Base-by-base conservation (phyloP, 2,888 invertebrate genomes). In the Drosophila anomelani region DNA sequence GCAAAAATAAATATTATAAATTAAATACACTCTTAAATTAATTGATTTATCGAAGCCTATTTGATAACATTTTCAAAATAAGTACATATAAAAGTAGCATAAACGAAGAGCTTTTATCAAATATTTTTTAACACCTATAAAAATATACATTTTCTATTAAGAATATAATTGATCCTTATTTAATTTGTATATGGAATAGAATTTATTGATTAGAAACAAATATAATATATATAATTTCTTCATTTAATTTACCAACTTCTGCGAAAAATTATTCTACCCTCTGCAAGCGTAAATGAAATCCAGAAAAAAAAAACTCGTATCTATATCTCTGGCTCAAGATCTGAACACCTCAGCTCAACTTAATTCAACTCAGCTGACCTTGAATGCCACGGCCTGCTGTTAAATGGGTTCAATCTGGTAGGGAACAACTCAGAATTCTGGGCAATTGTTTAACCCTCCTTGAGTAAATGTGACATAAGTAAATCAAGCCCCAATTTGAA, bases 341-440 rank as follows among this genome's bases (percentile, higher is more conserved):
- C 88, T 75, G 53, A 89, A 89, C 89, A 88, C 84, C 84, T 86
- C 68, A 41, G 20, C 67, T 70, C 58, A 32, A 44, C 66, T 66
- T 67, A 66, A 67, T 55, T 67, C 55, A 67, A 70, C 79, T 81
- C 66, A 57, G 54, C 77, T 77, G 84, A 85, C 84, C 84, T 85
- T 85, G 84, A 85, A 77, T 81, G 76, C 75, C 76, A 71, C 73
- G 76, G 76, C 73, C 70, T 80, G 69, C 61, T 78, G 71, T 39
- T 72, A 87, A 85, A 85, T 85, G 89, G 82, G 84, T 85, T 85
- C 84, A 85, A 36, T 79, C 87, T 79, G 75, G 79, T 70, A 75
- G 34, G 47, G 7, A 70, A 17, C 29, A 23, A 23, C 32, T 64
- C 36, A 10, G 64, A 51, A 46, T 64, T 66, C 67, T 55, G 26